Conservation (phyloP, 2,113 vertebrate species). For the Hyla sarda region DNA sequence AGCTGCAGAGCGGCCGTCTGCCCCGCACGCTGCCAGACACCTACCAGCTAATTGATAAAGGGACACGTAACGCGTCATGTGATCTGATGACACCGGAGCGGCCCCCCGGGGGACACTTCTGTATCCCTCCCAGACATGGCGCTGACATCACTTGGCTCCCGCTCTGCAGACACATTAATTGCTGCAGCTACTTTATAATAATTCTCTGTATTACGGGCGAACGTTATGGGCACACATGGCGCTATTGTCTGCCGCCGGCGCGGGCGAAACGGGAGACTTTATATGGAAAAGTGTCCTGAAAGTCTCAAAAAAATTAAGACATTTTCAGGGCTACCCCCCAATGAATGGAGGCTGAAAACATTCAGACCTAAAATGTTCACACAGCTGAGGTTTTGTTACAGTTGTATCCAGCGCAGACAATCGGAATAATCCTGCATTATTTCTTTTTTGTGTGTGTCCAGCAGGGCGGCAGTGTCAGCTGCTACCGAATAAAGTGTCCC, state of each 20-base stretch:
- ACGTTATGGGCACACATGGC: background rate
- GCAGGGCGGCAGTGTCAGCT: constrained; percentile 86
- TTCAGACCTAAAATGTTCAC: background rate
- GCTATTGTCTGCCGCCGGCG: background rate
- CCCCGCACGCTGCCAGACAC: background rate
- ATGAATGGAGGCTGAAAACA: background rate
- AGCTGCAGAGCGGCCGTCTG: background rate
- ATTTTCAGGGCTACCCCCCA: background rate
- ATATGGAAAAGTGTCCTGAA: background rate
- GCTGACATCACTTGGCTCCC: constrained; percentile 23
- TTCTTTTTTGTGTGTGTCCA: constrained; percentile 6
- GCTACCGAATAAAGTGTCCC: constrained; percentile 88
- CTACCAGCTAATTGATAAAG: constrained; percentile 29
- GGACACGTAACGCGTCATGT: background rate
- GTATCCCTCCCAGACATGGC: background rate
- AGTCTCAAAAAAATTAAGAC: background rate
- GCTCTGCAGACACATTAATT: constrained; percentile 4
- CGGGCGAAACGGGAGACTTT: background rate
- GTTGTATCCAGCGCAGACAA: background rate
- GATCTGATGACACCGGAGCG: background rate
- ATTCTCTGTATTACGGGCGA: background rate
- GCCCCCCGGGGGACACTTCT: background rate
- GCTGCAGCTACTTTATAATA: background rate
- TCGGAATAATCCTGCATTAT: background rate
- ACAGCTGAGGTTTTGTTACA: background rate